phyloP scores from a whole-genome alignment of 2,888 invertebrate genomes.

The Dasysyrphus albostriatus region DNA sequence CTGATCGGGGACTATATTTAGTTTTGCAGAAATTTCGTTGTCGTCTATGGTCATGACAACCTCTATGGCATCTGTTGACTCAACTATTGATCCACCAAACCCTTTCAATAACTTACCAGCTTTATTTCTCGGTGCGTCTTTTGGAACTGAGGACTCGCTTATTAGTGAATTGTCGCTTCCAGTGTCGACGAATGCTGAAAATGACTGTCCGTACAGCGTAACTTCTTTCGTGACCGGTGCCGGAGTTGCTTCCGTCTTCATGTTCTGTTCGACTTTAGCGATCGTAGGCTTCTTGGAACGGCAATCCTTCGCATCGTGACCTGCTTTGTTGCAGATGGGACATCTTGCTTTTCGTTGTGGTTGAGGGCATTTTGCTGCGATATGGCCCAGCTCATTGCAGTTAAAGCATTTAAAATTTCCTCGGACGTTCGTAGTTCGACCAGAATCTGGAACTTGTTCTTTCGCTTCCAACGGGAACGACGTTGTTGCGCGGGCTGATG shows the following conservation, averaged over 20 bases:
- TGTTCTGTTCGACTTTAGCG: too few species aligned
- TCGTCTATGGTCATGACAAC: slow-evolving; percentile 35
- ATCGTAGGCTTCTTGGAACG: background rate
- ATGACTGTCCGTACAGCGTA: slow-evolving; percentile 6
- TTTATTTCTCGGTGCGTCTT: background rate
- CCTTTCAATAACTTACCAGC: slow-evolving; percentile 50
- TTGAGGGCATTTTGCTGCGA: too few species aligned
- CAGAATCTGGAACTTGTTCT: too few species aligned
- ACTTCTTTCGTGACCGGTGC: slow-evolving; percentile 35
- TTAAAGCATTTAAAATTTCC: too few species aligned
- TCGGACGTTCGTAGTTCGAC: too few species aligned
- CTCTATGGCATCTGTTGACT: slow-evolving; percentile 34
- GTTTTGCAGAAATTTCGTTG: background rate
- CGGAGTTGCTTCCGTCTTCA: too few species aligned
- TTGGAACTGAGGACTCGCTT: slow-evolving; percentile 37
- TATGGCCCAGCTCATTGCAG: too few species aligned
- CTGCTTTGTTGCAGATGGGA: too few species aligned
- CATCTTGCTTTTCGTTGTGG: too few species aligned
- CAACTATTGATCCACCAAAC: slow-evolving; percentile 64
- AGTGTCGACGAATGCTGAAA: slow-evolving; percentile 61
- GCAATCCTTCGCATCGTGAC: too few species aligned
- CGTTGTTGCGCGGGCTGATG: too few species aligned
- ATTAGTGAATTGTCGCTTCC: slow-evolving; percentile 64
- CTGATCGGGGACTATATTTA: slow-evolving; percentile 56
- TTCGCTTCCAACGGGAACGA: too few species aligned